Evolutionary conservation across 2,888 invertebrate species (phyloP).

Genomic region (Deroplatys truncata): DNA sequence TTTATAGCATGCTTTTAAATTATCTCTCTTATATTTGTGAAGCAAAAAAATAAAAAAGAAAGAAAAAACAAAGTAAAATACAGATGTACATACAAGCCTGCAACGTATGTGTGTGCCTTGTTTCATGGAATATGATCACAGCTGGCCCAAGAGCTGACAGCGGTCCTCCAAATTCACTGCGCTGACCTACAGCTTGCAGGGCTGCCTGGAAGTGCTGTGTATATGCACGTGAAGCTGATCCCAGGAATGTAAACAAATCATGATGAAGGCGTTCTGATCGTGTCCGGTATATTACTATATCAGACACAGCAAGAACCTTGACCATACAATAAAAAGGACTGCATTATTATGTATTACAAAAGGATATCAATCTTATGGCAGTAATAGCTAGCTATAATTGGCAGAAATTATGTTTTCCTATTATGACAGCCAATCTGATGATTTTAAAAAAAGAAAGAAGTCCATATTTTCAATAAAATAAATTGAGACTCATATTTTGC

Average conservation of each 20-base stretch:
- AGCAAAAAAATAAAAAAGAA: not conserved
- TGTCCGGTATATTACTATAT: slow-evolving; percentile 73
- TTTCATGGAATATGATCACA: slow-evolving; percentile 76
- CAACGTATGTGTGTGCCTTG: slow-evolving; percentile 64
- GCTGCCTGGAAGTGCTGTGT: slow-evolving; percentile 66
- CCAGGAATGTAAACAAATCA: slow-evolving; percentile 73
- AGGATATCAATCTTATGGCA: not conserved
- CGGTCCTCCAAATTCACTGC: slow-evolving; percentile 44
- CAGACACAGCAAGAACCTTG: slow-evolving; percentile 74
- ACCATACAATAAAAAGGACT: slow-evolving; percentile 23
- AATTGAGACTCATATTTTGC: too few species aligned
- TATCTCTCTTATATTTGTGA: too few species aligned
- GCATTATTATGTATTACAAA: not conserved
- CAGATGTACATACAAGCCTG: slow-evolving; percentile 29
- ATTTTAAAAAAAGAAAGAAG: too few species aligned
- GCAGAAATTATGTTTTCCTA: too few species aligned
- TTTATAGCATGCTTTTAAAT: not conserved
- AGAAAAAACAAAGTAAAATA: slow-evolving; percentile 18
- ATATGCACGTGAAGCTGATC: slow-evolving; percentile 71
- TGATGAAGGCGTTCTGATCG: slow-evolving; percentile 68
- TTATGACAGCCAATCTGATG: too few species aligned
- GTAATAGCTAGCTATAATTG: not conserved
- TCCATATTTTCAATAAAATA: too few species aligned
- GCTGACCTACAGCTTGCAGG: slow-evolving; percentile 43
- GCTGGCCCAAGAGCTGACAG: slow-evolving; percentile 64